Base-by-base conservation (phyloP, 2,888 invertebrate species). In the Zonitis immaculata region DNA sequence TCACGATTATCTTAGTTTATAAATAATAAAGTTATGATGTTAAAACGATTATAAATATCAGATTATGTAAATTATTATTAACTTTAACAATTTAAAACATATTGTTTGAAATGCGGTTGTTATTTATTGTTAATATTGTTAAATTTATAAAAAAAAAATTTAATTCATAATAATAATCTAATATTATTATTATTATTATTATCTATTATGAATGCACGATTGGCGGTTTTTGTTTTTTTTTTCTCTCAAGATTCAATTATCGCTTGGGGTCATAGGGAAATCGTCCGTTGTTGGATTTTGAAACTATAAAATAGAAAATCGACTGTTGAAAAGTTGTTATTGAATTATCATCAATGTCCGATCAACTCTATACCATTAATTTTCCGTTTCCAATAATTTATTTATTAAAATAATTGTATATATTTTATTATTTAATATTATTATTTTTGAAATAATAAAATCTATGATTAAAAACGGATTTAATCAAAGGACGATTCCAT, bases 121-220 rank as follows among this genome's bases (percentile, higher is more conserved):
- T 22, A 22, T 22, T 22, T 22, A 22, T 22, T 4, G 22, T 22
- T 4, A 22, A 3, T 22, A 22, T 22, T 22, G 22, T 22, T 22
- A 5, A 22, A 22, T 22, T 22, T 22, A 3, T 22, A 39, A 11
- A 20, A n/a, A 39, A 39, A 39, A 3, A 6, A 39, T n/a, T n/a
- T n/a, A n/a, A n/a, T n/a, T 44, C 7, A 49, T 44, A 39, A 42
- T 42, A n/a, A n/a, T n/a, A n/a, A n/a, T n/a, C n/a, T 18, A 42
- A 3, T 22, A 22, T 22, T 22, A 22, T 22, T 52, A 56, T 47
- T 56, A 56, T 52, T 56, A 56, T 56, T 52, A 56, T 56, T 56
- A 56, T 56, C 52, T 56, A 56, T 56, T 56, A 56, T 56, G 44
- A 56, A 56, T 52, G 56, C 56, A 51, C 51, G 55, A 55, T 55